Evolutionary conservation across 1,140 invertebrate species (phyloP), one percentile per base, ranked within the genome.

Genomic region (Andricus grossulariae): DNA sequence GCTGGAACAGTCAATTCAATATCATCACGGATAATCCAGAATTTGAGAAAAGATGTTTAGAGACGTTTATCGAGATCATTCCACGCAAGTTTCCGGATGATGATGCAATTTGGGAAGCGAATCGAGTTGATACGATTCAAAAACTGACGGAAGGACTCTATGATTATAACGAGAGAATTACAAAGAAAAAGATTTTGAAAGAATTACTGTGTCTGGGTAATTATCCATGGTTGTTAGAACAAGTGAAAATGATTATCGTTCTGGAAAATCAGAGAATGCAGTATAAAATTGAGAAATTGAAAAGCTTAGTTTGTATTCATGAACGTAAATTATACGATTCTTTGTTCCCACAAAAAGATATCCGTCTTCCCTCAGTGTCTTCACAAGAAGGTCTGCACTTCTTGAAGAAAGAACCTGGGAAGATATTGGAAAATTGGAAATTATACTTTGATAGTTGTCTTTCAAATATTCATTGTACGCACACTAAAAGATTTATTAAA

Each of bases 21-120:
- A 81, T 86, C 10, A 39, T 87, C 0, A 25, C 57, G 8, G 71
- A 85, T 5, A 71, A 84, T 74, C 74, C 78, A 0, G 49, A 84
- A 7, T 84, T 80, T 51, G 84, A 89, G 11, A 81, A 73, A 72
- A 78, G 45, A 11, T 88, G 83, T 50, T 70, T 88, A 10, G 82
- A 78, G 1, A 77, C 4, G n/a, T 71, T 72, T 78, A 72, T 72
- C 11, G 19, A 72, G 2, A 0, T 54, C 0, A 39, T 76, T 15
- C 74, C 71, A 39, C 2, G 13, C 15, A 72, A 70, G 39, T 80
- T 78, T 78, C 60, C 72, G 0, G 13, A 72, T 6, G 52, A 71
- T 16, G 0, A 76, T 60, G 13, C 74, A 19, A 55, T 78, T n/a
- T 74, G 77, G 70, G 50, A 50, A 15, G 52, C 66, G 21, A 13